Conservation (phyloP, 1,140 invertebrate species). For the Lethocerus indicus region DNA sequence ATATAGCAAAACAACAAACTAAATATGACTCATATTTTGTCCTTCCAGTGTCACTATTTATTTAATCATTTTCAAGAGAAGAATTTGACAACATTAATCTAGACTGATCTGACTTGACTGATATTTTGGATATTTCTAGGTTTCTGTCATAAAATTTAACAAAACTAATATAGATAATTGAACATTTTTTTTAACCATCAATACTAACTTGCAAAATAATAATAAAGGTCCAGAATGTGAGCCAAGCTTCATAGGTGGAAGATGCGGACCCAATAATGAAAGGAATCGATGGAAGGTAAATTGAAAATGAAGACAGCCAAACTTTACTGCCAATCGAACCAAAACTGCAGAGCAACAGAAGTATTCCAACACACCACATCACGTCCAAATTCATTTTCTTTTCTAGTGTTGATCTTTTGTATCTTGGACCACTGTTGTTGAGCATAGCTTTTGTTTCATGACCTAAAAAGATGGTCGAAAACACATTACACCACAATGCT, state of each 20-base stretch:
- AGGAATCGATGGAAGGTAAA: constrained; percentile 30
- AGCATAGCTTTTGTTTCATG: constrained; percentile 97
- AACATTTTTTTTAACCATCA: constrained; percentile 6
- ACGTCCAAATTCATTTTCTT: constrained; percentile 89
- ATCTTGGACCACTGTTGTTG: constrained; percentile 88
- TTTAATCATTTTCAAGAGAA: no score
- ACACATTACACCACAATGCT: no score
- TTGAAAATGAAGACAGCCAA: constrained; percentile 47
- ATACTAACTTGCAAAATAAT: constrained; percentile 73
- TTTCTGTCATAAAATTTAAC: no score
- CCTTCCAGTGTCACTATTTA: no score
- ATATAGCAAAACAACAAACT: no score
- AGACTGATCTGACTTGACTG: no score
- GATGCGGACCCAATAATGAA: constrained; percentile 35
- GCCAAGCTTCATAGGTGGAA: constrained; percentile 51
- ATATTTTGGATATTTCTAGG: no score
- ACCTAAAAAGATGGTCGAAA: no score
- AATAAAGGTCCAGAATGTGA: constrained; percentile 89
- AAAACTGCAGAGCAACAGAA: constrained; percentile 76
- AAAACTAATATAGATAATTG: no score
- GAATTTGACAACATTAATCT: no score
- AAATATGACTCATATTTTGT: no score
- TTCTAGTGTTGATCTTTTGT: constrained; percentile 86
- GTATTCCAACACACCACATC: constrained; percentile 88
- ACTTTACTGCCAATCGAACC: constrained; percentile 79